Evolutionary conservation across 2,888 invertebrate genomes (phyloP).

Genomic region (Conops quadrifasciatus): DNA sequence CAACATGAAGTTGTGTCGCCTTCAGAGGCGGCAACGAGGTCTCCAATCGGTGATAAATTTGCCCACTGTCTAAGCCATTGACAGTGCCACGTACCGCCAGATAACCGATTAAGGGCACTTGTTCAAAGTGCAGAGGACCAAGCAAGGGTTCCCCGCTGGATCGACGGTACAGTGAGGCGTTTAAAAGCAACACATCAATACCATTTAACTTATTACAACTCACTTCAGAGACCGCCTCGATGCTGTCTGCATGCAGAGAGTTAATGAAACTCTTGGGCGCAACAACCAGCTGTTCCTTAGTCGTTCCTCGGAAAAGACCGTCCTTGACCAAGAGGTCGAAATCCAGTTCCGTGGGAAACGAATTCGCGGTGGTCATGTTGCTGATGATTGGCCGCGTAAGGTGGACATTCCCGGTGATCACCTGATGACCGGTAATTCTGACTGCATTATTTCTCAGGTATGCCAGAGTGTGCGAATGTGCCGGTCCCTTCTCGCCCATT

Average conservation of each 20-base stretch:
- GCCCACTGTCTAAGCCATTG: constrained; percentile 44
- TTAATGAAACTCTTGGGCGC: constrained; percentile 46
- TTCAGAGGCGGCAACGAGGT: constrained; percentile 46
- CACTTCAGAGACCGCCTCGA: constrained; percentile 37
- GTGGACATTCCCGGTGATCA: constrained; percentile 54
- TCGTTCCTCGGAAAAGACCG: constrained; percentile 47
- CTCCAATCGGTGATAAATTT: constrained; percentile 47
- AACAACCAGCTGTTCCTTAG: constrained; percentile 45
- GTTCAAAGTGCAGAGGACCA: constrained; percentile 49
- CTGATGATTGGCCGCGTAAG: constrained; percentile 47
- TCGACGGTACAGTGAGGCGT: constrained; percentile 56
- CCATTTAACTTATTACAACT: constrained; percentile 46
- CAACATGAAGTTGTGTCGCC: constrained; percentile 43
- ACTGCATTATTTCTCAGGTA: constrained; percentile 57
- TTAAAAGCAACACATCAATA: constrained; percentile 53
- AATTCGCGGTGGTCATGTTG: constrained; percentile 44
- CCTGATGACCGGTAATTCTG: constrained; percentile 48
- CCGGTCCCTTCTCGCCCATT: no score
- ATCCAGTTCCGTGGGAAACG: constrained; percentile 50
- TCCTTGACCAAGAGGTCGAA: constrained; percentile 52
- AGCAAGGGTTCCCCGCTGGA: constrained; percentile 47
- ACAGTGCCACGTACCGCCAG: constrained; percentile 48
- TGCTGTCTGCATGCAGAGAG: constrained; percentile 39
- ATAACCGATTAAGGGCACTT: constrained; percentile 44
- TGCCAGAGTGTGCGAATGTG: constrained; percentile 45